phyloP scores from a whole-genome alignment of 2,888 invertebrate species.

The Taphrorychus bicolor region DNA sequence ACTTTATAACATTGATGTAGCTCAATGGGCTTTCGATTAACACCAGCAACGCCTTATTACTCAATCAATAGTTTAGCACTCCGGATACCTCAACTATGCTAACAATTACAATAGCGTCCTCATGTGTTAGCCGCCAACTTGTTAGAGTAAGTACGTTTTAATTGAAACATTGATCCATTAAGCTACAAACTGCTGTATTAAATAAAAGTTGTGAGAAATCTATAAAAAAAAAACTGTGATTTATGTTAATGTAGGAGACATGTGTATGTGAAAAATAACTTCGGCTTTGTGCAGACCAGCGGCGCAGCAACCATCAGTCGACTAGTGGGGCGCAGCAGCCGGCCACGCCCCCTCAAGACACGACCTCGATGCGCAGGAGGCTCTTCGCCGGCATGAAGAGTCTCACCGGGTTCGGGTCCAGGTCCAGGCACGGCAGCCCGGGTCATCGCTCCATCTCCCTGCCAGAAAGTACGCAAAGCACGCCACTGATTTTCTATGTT shows the following conservation, averaged over 20 bases:
- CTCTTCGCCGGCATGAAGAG: conserved; percentile 84
- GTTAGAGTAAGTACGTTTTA: neutral
- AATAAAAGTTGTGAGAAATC: neutral
- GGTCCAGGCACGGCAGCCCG: conserved; percentile 73
- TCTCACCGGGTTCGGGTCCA: conserved; percentile 75
- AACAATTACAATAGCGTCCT: neutral
- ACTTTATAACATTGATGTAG: too few relatives aligned
- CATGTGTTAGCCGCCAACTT: neutral
- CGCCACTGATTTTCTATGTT: conserved; percentile 23
- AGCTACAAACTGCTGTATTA: neutral
- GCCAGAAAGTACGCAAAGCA: conserved; percentile 77
- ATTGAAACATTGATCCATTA: neutral
- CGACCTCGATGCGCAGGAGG: conserved; percentile 74
- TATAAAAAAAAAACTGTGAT: neutral
- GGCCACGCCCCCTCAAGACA: conserved; percentile 51
- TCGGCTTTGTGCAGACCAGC: conserved; percentile 43
- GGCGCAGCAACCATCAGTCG: conserved; percentile 27
- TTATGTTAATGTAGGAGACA: neutral
- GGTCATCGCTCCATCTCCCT: conserved; percentile 85
- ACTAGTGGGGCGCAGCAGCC: conserved; percentile 12
- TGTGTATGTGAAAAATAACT: conserved; percentile 24
- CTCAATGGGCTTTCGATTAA: neutral
- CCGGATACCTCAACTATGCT: neutral
- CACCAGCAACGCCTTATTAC: neutral
- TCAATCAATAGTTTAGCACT: neutral